Percentiles rank a stretch among this genome's conserved stretches.
Evolutionary conservation across 2,888 invertebrate species (phyloP).

Genomic region (Tanytarsus gracilentus): DNA sequence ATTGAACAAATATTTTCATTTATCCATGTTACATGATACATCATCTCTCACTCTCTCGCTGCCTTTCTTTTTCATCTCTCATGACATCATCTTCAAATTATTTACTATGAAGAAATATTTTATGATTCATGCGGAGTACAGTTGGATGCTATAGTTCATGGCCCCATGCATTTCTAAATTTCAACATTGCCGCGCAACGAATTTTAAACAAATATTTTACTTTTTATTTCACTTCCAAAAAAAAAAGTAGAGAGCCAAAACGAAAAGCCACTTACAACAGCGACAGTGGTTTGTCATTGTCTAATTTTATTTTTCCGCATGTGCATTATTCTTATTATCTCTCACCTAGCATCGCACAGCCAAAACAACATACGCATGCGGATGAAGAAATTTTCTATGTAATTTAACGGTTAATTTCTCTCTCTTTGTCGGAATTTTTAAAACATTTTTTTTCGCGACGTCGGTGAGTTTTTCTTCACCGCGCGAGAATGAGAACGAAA

Average conservation of each 20-base stretch:
- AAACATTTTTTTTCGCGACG: neutral
- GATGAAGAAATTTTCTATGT: slow-evolving; percentile 25
- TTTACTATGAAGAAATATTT: neutral
- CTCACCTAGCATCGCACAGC: too few relatives aligned
- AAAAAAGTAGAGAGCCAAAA: neutral
- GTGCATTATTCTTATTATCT: too few relatives aligned
- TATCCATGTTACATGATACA: slow-evolving; percentile 21
- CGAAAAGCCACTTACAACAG: too few relatives aligned
- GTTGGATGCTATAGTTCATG: neutral
- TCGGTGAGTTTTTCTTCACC: slow-evolving; percentile 4
- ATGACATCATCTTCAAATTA: slow-evolving; percentile 7
- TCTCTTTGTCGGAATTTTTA: neutral
- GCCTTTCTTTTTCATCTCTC: neutral
- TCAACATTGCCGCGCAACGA: neutral
- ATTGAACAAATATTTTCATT: neutral
- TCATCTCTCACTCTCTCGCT: neutral
- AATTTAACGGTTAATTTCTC: slow-evolving; percentile 24
- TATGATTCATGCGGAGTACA: neutral
- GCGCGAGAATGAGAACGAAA: slow-evolving; percentile 27
- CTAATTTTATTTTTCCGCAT: too few relatives aligned
- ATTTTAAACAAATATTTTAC: slow-evolving; percentile 2
- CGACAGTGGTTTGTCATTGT: too few relatives aligned
- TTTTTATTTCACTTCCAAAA: slow-evolving; percentile 21
- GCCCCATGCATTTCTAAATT: neutral
- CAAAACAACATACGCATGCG: neutral